phyloP scores from a whole-genome alignment of 92 coral and sea anemone genomes.

The Porites lobata region DNA sequence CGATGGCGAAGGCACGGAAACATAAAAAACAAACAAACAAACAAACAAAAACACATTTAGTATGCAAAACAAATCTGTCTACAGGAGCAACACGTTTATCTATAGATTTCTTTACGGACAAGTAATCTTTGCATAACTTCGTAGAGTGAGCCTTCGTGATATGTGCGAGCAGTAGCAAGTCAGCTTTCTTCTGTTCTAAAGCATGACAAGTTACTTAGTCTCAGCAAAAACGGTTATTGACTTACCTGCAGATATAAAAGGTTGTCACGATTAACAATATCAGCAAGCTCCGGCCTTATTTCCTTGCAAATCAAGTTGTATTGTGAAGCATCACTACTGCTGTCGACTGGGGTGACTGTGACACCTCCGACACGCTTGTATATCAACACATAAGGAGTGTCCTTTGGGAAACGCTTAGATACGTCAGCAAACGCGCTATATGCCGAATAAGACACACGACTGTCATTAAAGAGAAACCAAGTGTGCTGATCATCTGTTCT shows the following conservation, averaged over 20 bases:
- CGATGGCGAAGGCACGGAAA: too few species aligned
- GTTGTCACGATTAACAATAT: slow-evolving; percentile 84
- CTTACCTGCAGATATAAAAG: slow-evolving; percentile 80
- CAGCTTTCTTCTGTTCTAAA: too few species aligned
- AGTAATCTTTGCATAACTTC: too few species aligned
- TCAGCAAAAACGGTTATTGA: not conserved
- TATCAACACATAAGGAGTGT: slow-evolving; percentile 88
- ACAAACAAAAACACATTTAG: too few species aligned
- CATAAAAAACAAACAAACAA: too few species aligned
- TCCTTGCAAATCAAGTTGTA: not conserved
- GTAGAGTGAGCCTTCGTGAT: too few species aligned
- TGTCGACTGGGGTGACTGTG: slow-evolving; percentile 31
- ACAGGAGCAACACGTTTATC: too few species aligned
- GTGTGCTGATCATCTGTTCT: slow-evolving; percentile 45
- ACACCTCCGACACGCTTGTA: slow-evolving; percentile 69
- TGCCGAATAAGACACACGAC: slow-evolving; percentile 81
- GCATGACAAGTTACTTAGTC: not conserved
- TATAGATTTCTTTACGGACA: too few species aligned
- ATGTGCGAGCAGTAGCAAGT: too few species aligned
- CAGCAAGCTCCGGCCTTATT: slow-evolving; percentile 52
- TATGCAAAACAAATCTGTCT: too few species aligned
- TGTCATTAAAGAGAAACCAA: slow-evolving; percentile 89
- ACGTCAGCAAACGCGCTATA: slow-evolving; percentile 81
- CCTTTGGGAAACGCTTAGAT: slow-evolving; percentile 87
- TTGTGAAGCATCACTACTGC: not conserved